These are phyloP conservation scores for Ictalurus furcatus DNA, from an alignment of 2,113 vertebrate species.

Conservation along the genomic window DNA sequence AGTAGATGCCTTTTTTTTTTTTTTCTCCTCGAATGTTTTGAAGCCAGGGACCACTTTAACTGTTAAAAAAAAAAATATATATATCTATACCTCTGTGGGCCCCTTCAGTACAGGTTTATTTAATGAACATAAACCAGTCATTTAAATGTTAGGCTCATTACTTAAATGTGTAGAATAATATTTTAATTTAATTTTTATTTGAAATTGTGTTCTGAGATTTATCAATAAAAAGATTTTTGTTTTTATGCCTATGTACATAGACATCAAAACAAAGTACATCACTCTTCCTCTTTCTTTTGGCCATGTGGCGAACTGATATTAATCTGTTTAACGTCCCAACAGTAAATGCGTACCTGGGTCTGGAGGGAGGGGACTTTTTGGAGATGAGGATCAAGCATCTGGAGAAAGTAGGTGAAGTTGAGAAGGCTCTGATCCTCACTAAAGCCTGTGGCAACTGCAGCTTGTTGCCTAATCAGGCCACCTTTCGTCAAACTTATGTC, in stretches of 20 bases:
- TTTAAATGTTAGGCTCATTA: not conserved
- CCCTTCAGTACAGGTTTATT: too few relatives aligned
- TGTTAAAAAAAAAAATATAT: not conserved
- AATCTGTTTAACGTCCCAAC: slow-evolving; percentile 24
- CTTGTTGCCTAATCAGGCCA: slow-evolving; percentile 82
- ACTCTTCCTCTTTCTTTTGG: not conserved
- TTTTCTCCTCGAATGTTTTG: too few relatives aligned
- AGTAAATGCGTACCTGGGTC: slow-evolving; percentile 87
- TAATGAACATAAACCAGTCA: not conserved
- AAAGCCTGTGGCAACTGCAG: slow-evolving; percentile 87
- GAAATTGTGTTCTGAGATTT: not conserved
- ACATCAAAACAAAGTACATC: not conserved
- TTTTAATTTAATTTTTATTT: not conserved
- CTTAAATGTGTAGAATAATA: not conserved
- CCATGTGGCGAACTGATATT: not conserved
- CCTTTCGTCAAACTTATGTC: slow-evolving; percentile 91
- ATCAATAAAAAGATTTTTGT: not conserved
- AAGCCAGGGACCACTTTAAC: not conserved
- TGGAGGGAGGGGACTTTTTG: slow-evolving; percentile 94
- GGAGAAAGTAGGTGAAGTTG: slow-evolving; percentile 90
- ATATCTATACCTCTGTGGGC: too few relatives aligned
- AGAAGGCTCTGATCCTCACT: slow-evolving; percentile 88
- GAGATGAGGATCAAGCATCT: slow-evolving; percentile 97
- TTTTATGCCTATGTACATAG: not conserved
- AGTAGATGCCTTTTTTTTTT: not conserved